phyloP scores from a whole-genome alignment of 2,113 vertebrate genomes.

The Pachyramphus minor region DNA sequence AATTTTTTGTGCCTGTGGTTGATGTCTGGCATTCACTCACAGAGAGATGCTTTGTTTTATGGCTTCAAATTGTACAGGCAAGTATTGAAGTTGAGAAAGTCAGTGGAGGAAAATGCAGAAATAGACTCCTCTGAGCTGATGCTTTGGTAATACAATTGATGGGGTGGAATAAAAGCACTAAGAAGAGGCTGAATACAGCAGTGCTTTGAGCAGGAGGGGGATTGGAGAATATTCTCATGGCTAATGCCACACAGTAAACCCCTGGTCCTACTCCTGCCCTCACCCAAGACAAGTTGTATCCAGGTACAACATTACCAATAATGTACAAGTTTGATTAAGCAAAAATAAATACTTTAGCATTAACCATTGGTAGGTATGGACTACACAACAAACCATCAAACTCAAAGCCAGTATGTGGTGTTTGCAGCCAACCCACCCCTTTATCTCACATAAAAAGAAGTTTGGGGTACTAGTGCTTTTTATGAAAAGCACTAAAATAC shows the following conservation, averaged over 20 bases:
- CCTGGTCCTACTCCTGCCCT: background rate
- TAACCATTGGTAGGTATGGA: background rate
- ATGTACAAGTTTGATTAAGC: background rate
- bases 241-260: accelerated
- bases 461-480: slow-evolving; percentile 22
- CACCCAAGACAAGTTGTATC: background rate
- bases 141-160: background rate
- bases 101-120: background rate
- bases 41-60: background rate
- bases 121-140: background rate
- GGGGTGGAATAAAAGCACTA: background rate
- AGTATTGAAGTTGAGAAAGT: slow-evolving; percentile 20
- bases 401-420: background rate
- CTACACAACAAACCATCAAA: background rate
- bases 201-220: background rate
- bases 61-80: background rate
- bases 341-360: background rate
- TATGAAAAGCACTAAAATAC: slow-evolving; percentile 45
- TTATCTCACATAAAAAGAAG: slow-evolving; percentile 19
- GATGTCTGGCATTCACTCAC: background rate
- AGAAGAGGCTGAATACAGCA: background rate
- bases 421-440: background rate
- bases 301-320: background rate
- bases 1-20: background rate
- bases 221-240: background rate